Conservation (phyloP, 1,140 invertebrate genomes). For the Apis florea region DNA sequence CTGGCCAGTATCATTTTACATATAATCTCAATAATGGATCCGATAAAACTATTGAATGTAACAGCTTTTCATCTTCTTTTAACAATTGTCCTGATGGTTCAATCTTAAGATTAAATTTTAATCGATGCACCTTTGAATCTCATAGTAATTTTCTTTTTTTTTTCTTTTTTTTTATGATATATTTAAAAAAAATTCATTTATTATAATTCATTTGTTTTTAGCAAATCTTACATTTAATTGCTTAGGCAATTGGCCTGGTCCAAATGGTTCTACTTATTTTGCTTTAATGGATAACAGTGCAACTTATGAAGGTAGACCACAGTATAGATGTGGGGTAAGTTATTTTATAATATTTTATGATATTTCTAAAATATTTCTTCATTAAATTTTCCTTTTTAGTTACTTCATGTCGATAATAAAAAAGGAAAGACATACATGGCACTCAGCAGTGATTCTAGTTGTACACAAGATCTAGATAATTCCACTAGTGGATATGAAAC, state of each 20-base stretch:
- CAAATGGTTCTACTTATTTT: slow-evolving; percentile 82
- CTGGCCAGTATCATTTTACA: slow-evolving; percentile 84
- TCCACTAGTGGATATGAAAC: slow-evolving; percentile 84
- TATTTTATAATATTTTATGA: not conserved
- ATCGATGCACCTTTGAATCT: slow-evolving; percentile 81
- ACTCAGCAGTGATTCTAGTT: slow-evolving; percentile 87
- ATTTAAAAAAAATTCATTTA: not conserved
- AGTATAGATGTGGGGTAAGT: slow-evolving; percentile 87
- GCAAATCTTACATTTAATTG: slow-evolving; percentile 85
- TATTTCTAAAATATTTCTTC: not conserved
- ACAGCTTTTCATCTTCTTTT: slow-evolving; percentile 81
- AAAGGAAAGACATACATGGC: slow-evolving; percentile 83
- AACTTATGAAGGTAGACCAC: slow-evolving; percentile 78
- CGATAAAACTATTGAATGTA: slow-evolving; percentile 81
- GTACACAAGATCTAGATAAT: slow-evolving; percentile 82
- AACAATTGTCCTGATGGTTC: slow-evolving; percentile 86
- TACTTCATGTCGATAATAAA: slow-evolving; percentile 82
- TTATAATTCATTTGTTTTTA: slow-evolving; percentile 19
- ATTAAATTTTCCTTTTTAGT: slow-evolving; percentile 73
- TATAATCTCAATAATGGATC: slow-evolving; percentile 82
- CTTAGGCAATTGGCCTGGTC: slow-evolving; percentile 84
- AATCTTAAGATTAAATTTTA: slow-evolving; percentile 82
- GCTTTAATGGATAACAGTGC: slow-evolving; percentile 83
- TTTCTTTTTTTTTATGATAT: not conserved
- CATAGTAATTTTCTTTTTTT: slow-evolving; percentile 75